Evolutionary conservation across 2,113 vertebrate species (phyloP).

Genomic region (Xenus cinereus): DNA sequence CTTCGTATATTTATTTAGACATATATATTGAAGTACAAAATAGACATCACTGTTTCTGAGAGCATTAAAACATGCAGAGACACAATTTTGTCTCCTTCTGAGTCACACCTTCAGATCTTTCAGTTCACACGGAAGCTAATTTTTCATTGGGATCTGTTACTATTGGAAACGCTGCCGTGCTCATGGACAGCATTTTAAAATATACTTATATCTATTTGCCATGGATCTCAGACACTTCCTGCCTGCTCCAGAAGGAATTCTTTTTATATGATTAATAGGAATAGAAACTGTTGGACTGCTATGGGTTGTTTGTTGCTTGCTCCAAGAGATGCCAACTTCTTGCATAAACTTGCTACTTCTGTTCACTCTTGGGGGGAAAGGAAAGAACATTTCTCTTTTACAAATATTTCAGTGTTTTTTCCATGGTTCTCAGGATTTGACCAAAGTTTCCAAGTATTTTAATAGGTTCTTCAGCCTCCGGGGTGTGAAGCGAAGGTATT

Average conservation of each 20-base stretch:
- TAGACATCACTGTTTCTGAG: not conserved
- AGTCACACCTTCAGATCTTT: not conserved
- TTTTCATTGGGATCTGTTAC: not conserved
- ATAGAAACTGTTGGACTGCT: not conserved
- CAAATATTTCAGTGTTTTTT: not conserved
- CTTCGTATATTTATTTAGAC: not conserved
- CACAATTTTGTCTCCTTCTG: not conserved
- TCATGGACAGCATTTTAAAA: not conserved
- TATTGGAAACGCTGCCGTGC: not conserved
- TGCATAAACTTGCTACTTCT: not conserved
- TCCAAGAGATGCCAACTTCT: not conserved
- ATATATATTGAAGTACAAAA: not conserved
- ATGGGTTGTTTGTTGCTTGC: not conserved
- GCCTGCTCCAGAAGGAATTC: not conserved
- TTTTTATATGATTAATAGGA: not conserved
- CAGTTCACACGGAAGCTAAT: not conserved
- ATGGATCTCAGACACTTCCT: not conserved
- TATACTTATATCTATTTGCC: not conserved
- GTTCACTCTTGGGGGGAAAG: not conserved
- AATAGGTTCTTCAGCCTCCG: not conserved
- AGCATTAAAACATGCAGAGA: not conserved
- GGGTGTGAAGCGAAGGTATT: not conserved
- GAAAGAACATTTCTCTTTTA: not conserved
- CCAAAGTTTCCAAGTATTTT: not conserved
- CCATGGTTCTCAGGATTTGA: not conserved